Percentiles rank a stretch among this genome's conserved stretches.
phyloP scores from a whole-genome alignment of 37 sponge, comb jelly and placozoan species.

The Bolinopsis microptera region DNA sequence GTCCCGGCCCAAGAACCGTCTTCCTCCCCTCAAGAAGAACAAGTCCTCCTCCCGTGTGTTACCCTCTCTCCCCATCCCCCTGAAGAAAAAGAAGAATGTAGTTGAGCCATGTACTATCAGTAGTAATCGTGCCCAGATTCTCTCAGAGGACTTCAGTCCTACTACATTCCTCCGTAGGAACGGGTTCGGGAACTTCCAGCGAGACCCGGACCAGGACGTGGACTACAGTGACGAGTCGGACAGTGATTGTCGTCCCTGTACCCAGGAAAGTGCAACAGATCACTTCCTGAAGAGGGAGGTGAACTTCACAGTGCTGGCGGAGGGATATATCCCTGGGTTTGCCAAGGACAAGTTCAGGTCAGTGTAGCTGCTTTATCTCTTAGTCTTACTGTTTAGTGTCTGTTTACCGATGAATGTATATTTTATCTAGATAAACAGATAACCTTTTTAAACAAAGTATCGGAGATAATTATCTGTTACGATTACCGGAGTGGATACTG shows the following conservation, averaged over 20 bases:
- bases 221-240: background rate
- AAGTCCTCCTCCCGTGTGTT: background rate
- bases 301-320: background rate
- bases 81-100: background rate
- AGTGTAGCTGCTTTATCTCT: too few species aligned
- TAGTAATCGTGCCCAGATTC: background rate
- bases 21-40: background rate
- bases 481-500: too few species aligned
- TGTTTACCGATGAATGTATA: too few species aligned
- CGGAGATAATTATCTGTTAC: too few species aligned
- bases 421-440: too few species aligned
- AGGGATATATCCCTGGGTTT: background rate
- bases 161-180: background rate
- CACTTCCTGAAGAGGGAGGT: background rate
- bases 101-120: background rate
- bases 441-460: too few species aligned
- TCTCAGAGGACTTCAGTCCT: background rate
- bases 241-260: background rate
- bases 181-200: background rate
- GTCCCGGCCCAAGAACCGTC: background rate
- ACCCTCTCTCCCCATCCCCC: background rate
- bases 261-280: background rate
- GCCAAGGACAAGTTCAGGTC: background rate
- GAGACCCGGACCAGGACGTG: background rate
- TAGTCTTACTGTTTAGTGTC: too few species aligned